Evolutionary conservation across 2,113 vertebrate species (phyloP).

Genomic region (Sylvilagus bachmani): DNA sequence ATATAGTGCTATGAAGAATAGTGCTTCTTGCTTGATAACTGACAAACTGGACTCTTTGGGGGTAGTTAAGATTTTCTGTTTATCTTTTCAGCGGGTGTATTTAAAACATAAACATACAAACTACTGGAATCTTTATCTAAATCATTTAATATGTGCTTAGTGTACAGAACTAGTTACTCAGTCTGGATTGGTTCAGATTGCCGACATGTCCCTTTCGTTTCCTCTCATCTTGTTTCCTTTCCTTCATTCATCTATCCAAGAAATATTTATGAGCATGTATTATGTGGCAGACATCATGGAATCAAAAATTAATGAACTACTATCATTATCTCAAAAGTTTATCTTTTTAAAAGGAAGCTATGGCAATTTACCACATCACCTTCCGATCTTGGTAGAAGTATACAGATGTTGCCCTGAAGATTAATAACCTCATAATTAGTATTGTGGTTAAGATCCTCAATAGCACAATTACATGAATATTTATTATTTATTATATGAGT

Average conservation of each 20-base stretch:
- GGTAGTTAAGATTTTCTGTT: not conserved
- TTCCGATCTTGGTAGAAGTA: slow-evolving; percentile 53
- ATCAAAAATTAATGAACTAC: slow-evolving; percentile 78
- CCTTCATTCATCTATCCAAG: slow-evolving; percentile 58
- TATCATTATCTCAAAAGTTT: slow-evolving; percentile 75
- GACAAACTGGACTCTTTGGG: not conserved
- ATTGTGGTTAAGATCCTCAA: slow-evolving; percentile 72
- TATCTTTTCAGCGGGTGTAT: not conserved
- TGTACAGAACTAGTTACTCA: not conserved
- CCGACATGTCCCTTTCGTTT: not conserved
- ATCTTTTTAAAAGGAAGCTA: slow-evolving; percentile 61
- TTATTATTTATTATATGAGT: slow-evolving; percentile 76
- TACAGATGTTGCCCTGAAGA: slow-evolving; percentile 54
- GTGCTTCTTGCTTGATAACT: slow-evolving; percentile 9
- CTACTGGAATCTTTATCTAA: not conserved
- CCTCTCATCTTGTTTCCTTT: not conserved
- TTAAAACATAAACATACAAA: not conserved
- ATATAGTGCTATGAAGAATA: not conserved
- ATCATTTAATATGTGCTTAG: not conserved
- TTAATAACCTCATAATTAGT: slow-evolving; percentile 74
- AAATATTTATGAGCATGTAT: slow-evolving; percentile 68
- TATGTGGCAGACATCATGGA: slow-evolving; percentile 61
- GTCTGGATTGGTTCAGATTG: not conserved
- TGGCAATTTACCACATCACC: slow-evolving; percentile 69
- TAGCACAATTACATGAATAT: slow-evolving; percentile 71